phyloP scores from a whole-genome alignment of 2,797 vertebrate species.

The Lacerta viridis region DNA sequence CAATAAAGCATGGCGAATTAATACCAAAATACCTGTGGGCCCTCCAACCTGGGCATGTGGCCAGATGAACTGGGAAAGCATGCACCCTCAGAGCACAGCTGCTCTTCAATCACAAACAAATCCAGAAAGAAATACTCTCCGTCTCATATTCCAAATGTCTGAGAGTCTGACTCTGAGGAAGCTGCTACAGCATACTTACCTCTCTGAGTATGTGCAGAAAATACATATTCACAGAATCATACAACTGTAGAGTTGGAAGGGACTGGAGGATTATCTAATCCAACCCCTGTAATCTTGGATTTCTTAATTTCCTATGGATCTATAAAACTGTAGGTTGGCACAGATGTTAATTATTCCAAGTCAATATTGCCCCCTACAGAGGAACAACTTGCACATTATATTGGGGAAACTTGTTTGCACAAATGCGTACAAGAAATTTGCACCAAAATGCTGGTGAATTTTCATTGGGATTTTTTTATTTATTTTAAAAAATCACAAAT shows the following conservation, averaged over 20 bases:
- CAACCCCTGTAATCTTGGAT: not conserved
- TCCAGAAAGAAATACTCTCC: not conserved
- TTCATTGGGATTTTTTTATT: too few species aligned
- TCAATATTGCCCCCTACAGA: not conserved
- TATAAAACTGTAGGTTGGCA: not conserved
- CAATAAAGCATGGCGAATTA: not conserved
- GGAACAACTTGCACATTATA: too few species aligned
- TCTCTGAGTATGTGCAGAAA: not conserved
- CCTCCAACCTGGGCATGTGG: accelerated
- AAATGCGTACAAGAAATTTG: too few species aligned
- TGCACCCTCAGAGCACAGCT: slow-evolving; percentile 59
- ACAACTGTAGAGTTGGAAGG: too few species aligned
- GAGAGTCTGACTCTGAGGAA: not conserved
- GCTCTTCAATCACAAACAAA: slow-evolving; percentile 42
- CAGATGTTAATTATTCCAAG: not conserved
- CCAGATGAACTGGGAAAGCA: slow-evolving; percentile 65
- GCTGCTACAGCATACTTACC: slow-evolving; percentile 5
- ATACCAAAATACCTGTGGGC: slow-evolving; percentile 45
- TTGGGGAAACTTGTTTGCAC: too few species aligned
- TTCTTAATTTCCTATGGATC: not conserved
- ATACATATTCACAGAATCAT: too few species aligned
- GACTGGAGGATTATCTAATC: too few species aligned
- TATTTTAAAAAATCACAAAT: too few species aligned
- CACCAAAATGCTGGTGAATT: too few species aligned
- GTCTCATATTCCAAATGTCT: slow-evolving; percentile 15